Evolutionary conservation across 2,888 invertebrate species (phyloP), one percentile per base, ranked within the genome.

Genomic region (Agriopis aurantiaria): DNA sequence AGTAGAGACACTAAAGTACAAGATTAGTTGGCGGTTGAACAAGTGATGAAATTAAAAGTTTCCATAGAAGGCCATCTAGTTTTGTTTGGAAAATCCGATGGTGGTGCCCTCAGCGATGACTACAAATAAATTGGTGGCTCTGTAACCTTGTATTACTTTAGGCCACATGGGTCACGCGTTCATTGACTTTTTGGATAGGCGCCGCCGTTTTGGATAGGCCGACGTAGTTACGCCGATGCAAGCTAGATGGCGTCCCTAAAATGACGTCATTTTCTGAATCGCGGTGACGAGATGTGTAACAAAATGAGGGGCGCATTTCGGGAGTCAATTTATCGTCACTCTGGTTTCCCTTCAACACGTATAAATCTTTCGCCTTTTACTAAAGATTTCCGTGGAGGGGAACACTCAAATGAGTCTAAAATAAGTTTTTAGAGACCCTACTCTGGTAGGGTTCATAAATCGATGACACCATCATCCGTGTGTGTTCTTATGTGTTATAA

Each of bases 301-400:
- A 8, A 48, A 14, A 23, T 5, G 4, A 40, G 2, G 46, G 45
- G 14, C 11, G 8, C 1, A 23, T 11, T 58, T 23, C 5, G 58
- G 5, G 23, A 46, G 8, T 1, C 8, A 3, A 2, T 5, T 0
- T n/a, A 0, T 17, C 0, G 23, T 40, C 6, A 65, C 65, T 65
- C 65, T 65, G 95, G 65, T 65, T 65, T 65, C 65, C 65, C 65
- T 66, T 60, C 65, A 66, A 53, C 88, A 95, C 96, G 96, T 87
- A 96, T 95, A 96, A 96, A 96, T 96, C 96, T 96, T 96, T 96
- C 96, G 96, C 96, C 96, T 96, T 96, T 96, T 96, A 96, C 96
- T 96, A 96, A 96, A 96, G 96, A 96, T 96, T 96, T 96, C 96
- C 96, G 96, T 96, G 96, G 96, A 96, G 96, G 59, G 65, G 65